These are phyloP conservation scores for Ennomos fuscantarius DNA, from an alignment of 2,888 invertebrate genomes.

Conservation along the genomic window DNA sequence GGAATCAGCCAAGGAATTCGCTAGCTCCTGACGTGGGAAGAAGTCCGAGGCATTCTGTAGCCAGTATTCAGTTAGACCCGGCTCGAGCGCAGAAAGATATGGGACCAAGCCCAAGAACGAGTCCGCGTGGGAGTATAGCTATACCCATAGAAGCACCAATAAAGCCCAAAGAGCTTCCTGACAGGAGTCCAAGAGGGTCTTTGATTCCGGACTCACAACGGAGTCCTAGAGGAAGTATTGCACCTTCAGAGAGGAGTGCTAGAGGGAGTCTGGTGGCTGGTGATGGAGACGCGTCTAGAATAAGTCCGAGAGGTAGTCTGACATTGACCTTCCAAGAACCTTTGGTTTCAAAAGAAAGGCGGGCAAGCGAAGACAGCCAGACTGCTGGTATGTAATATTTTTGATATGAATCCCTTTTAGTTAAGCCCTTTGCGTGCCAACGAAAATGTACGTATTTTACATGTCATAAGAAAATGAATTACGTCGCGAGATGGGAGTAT, in stretches of 20 bases:
- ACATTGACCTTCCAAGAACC: slow-evolving; percentile 87
- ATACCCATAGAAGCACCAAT: slow-evolving; percentile 67
- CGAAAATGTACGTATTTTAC: slow-evolving; percentile 11
- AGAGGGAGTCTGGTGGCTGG: slow-evolving; percentile 73
- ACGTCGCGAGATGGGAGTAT: slow-evolving; percentile 3
- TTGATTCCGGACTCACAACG: slow-evolving; percentile 85
- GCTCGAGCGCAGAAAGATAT: slow-evolving; percentile 76
- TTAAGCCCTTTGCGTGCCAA: neutral
- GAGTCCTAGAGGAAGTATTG: slow-evolving; percentile 87
- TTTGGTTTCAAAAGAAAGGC: slow-evolving; percentile 79
- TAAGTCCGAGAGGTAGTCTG: slow-evolving; percentile 85
- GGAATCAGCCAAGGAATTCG: slow-evolving; percentile 86
- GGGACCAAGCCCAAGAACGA: slow-evolving; percentile 81
- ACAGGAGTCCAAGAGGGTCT: slow-evolving; percentile 85
- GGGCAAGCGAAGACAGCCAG: slow-evolving; percentile 86
- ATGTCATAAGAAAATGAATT: slow-evolving; percentile 18
- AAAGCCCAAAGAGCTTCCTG: slow-evolving; percentile 68
- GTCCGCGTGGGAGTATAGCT: slow-evolving; percentile 86
- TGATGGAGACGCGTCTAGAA: slow-evolving; percentile 66
- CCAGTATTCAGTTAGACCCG: slow-evolving; percentile 77
- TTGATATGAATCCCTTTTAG: neutral
- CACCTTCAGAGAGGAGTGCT: slow-evolving; percentile 79
- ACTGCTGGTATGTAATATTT: slow-evolving; percentile 68
- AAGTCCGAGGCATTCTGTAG: slow-evolving; percentile 86
- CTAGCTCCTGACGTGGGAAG: slow-evolving; percentile 84